These are phyloP conservation scores for Lepidochitona cinerea DNA, from an alignment of 2,888 invertebrate genomes.

Conservation along the genomic window DNA sequence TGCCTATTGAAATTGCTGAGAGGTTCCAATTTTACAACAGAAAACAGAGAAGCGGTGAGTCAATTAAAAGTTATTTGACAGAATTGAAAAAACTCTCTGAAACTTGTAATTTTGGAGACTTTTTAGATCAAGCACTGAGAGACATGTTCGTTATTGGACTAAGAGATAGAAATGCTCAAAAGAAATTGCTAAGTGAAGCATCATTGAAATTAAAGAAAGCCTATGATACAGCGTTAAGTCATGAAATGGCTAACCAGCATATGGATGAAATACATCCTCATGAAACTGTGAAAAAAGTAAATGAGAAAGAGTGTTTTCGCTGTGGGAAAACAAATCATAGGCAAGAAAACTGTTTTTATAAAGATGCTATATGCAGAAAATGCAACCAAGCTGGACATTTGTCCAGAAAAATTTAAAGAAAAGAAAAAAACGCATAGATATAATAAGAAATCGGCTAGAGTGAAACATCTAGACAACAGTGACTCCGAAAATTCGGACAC, in stretches of 20 bases:
- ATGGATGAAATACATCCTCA: neutral
- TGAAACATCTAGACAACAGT: neutral
- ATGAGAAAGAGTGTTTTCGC: neutral
- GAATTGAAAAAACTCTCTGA: neutral
- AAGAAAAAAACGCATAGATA: neutral
- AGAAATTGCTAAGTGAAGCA: neutral
- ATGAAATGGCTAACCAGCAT: neutral
- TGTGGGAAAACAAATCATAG: neutral
- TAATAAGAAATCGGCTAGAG: neutral
- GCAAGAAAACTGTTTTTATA: neutral
- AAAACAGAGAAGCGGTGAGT: neutral
- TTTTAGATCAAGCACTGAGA: neutral
- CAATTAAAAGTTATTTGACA: neutral
- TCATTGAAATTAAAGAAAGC: neutral
- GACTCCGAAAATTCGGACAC: neutral
- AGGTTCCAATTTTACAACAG: neutral
- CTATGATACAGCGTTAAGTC: neutral
- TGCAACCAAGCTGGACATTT: neutral
- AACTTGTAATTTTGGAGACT: neutral
- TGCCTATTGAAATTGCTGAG: neutral
- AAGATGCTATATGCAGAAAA: neutral
- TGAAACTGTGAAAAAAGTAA: neutral
- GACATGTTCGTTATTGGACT: conserved; percentile 5
- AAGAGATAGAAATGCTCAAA: neutral
- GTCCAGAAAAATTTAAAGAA: neutral